Base-by-base conservation (phyloP, 2,797 vertebrate genomes). In the Graptemys geographica region DNA sequence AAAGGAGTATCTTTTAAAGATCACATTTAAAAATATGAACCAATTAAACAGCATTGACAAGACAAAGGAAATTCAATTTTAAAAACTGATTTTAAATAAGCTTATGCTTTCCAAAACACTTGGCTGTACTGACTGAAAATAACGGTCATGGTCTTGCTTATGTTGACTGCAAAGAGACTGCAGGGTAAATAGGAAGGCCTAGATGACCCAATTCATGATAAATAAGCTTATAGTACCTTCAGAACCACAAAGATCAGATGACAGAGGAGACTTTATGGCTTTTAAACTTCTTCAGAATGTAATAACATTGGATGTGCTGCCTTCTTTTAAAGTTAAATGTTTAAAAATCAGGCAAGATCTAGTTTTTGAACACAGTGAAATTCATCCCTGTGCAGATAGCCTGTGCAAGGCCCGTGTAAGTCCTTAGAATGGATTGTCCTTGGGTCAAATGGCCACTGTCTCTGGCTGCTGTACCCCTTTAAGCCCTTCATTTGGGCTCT, bases 31-130 rank as follows among this genome's bases (percentile, higher is more conserved):
- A 88, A 94, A 57, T 37, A 19, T 15, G 16, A 89, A 81, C 3
- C 8, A 33, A 33, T n/a, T 87, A 53, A 84, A 79, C 37, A 74
- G 27, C 19, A 37, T 18, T 87, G 81, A 21, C 31, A 81, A 95
- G 44, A 72, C 74, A 78, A 41, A n/a, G 6, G 72, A 65, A 82
- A 81, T 72, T 27, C 1, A 0, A 5, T 0, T 52, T 87, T 86
- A 19, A 31, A 1, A 25, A 51, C 47, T 13, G 0, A 65, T 15
- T 7, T 4, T 27, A 11, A 55, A 19, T 37, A 74, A 4, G 1
- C 65, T 18, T 74, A 6, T 31, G 11, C 1, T 31, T 79, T 8
- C 56, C 15, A 25, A 51, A 52, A 25, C 80, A 31, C 82, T 33
- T 65, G 21, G 5, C 52, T 78, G 11, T n/a, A 4, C 51, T 89